Base-by-base conservation (phyloP, 2,888 invertebrate species). In the Harpagoxenus sublaevis region DNA sequence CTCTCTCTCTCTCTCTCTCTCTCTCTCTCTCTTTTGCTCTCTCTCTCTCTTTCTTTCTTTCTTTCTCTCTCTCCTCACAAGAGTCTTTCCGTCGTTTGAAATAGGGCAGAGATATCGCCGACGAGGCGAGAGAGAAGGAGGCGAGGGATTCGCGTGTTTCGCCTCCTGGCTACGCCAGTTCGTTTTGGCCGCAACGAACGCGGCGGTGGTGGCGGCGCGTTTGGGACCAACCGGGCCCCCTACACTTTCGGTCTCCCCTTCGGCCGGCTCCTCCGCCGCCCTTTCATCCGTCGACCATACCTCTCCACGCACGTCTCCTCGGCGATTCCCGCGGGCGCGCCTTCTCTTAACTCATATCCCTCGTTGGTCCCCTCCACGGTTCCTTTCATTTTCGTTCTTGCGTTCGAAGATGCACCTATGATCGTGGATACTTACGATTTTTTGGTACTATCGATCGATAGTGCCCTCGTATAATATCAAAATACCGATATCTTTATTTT, bases 151-250 rank as follows among this genome's bases (percentile, higher is more conserved):
- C 89, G 88, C 89, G 89, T 89, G 89, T 75, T 86, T 79, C 81
- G 78, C 82, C 85, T 79, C 65, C 79, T 85, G 89, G 85, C 84
- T 85, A 88, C 84, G 71, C 60, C 79, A 71, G 85, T 87, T 88
- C 87, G 84, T 91, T 89, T 88, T 87, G 86, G 77, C 89, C 90
- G 86, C 88, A 88, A 90, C 89, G 90, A 66, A 88, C 91, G 90
- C 91, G 89, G 89, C 70, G 84, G 77, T 66, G 84, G 79, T 53
- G 79, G 70, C 68, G 63, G 84, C 42, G 65, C 84, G 65, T 75
- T 57, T 66, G 84, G 81, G 65, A 74, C 71, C 71, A 48, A 60
- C 63, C 28, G 55, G 74, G 53, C 65, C 63, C 70, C 74, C 73
- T 65, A 82, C 82, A 82, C 82, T 82, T 82, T 82, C 35, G 82